Base-by-base conservation (phyloP, 2,888 invertebrate genomes). In the Caenorhabditis becei region DNA sequence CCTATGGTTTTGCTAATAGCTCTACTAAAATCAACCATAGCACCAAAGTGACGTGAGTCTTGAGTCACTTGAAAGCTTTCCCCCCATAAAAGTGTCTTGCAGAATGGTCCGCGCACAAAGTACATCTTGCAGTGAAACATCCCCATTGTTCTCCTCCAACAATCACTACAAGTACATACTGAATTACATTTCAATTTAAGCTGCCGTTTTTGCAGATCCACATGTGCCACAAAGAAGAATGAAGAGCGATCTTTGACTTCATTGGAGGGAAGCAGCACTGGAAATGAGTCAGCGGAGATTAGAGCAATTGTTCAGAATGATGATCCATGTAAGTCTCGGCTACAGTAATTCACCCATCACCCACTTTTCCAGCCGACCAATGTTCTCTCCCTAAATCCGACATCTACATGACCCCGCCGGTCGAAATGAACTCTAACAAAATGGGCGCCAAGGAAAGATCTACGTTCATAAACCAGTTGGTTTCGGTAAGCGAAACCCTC, bases 51-150 rank as follows among this genome's bases (percentile, higher is more conserved):
- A 82, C 82, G 82, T 82, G 35, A 63, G 35, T 54, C 47, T 49
- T n/a, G n/a, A n/a, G n/a, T n/a, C n/a, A 18, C 1, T 28, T 8
- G 20, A 11, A 20, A n/a, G n/a, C n/a, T n/a, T n/a, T n/a, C n/a
- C n/a, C n/a, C n/a, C n/a, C n/a, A n/a, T n/a, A n/a, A n/a, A n/a
- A n/a, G n/a, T n/a, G n/a, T 44, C n/a, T 58, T 62, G 10, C 67
- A 83, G 83, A 74, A 69, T 71, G 62, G 82, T 71, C 10, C 26
- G 72, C 35, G 66, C 69, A 28, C 77, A 80, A 66, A 70, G 82
- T 47, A 83, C 80, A 41, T 82, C 82, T 7, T 85, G 79, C 65
- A 85, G 85, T 47, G 85, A 85, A 72, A 82, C 85, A 11, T 85
- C 85, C 3, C 85, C 85, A 28, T 78, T 85, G 51, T 85, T 85